Conservation (phyloP, 2,888 invertebrate genomes). For the Orthonevra nobilis region DNA sequence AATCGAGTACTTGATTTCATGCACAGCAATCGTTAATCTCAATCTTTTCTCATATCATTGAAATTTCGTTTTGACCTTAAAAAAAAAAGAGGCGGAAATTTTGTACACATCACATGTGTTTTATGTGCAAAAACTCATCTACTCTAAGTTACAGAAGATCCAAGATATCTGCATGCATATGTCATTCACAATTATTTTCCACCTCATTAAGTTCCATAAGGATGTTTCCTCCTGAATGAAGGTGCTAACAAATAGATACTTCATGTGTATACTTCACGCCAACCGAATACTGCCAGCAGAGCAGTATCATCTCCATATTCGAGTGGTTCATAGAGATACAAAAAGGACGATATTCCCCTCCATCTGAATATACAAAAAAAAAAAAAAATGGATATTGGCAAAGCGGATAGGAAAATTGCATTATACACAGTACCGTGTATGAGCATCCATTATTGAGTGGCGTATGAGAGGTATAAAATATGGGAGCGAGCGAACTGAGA, state of each 20-base stretch:
- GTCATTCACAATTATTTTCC: constrained; percentile 67
- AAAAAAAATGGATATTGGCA: constrained; percentile 23
- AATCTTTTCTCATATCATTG: too few relatives aligned
- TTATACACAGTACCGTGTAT: constrained; percentile 35
- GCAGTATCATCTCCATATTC: not conserved
- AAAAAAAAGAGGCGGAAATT: too few relatives aligned
- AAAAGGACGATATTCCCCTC: constrained; percentile 8
- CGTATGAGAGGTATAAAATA: constrained; percentile 46
- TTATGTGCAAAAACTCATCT: constrained; percentile 23
- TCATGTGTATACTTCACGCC: not conserved
- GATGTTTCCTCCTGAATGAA: constrained; percentile 36
- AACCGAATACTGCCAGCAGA: not conserved
- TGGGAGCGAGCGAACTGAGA: constrained; percentile 30
- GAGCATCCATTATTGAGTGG: constrained; percentile 66
- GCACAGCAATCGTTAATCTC: too few relatives aligned
- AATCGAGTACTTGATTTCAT: too few relatives aligned
- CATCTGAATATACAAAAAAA: too few relatives aligned
- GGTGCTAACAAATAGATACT: too few relatives aligned
- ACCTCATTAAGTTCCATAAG: constrained; percentile 62
- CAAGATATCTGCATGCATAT: constrained; percentile 57
- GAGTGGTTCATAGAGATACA: constrained; percentile 5
- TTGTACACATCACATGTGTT: too few relatives aligned
- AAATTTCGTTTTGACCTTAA: too few relatives aligned
- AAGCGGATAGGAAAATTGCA: constrained; percentile 50
- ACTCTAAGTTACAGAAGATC: constrained; percentile 32